Evolutionary conservation across 2,113 vertebrate species (phyloP).

Genomic region (Myotis lucifugus): DNA sequence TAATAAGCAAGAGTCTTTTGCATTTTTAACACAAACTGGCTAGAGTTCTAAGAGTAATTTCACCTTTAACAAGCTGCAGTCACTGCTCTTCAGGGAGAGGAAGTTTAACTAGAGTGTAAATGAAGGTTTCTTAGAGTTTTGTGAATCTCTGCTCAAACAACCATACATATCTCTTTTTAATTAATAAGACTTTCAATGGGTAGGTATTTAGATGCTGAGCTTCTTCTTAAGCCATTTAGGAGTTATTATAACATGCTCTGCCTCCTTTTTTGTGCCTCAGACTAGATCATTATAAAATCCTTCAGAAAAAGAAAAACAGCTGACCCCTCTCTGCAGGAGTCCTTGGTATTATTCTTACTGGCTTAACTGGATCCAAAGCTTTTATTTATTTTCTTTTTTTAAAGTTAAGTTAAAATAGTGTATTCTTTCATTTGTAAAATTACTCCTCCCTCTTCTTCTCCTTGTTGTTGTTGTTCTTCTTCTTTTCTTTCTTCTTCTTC

Average conservation of each 20-base stretch:
- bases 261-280: neutral
- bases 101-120: constrained; percentile 39
- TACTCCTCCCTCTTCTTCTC: neutral
- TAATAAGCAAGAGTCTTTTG: constrained; percentile 10
- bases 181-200: neutral
- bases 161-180: constrained; percentile 28
- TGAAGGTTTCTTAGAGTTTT: constrained; percentile 36
- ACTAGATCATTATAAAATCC: neutral
- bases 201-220: neutral
- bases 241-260: neutral
- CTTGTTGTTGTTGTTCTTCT: too few relatives aligned
- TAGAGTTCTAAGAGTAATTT: constrained; percentile 20
- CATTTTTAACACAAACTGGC: constrained; percentile 39
- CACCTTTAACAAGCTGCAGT: neutral
- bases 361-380: neutral
- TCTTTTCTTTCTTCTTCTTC: neutral
- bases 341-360: neutral
- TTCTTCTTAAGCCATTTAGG: neutral
- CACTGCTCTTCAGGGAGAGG: constrained; percentile 9
- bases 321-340: neutral
- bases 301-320: neutral
- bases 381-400: neutral
- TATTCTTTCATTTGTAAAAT: neutral
- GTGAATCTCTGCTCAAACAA: constrained; percentile 29
- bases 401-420: neutral